These are phyloP conservation scores for Camelus dromedarius DNA, from an alignment of 2,113 vertebrate species.

Conservation along the genomic window DNA sequence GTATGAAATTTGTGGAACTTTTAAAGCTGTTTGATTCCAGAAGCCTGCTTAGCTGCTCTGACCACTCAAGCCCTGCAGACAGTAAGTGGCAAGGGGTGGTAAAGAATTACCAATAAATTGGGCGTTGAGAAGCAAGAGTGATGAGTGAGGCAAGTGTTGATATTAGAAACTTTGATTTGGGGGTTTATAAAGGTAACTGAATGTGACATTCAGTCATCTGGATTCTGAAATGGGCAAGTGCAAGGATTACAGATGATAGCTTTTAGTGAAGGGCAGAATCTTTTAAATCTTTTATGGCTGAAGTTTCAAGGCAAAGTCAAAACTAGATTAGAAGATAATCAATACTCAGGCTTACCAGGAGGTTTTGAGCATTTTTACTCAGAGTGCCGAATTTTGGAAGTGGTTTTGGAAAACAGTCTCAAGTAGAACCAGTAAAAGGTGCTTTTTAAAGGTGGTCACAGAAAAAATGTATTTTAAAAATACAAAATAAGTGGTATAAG, in stretches of 20 bases:
- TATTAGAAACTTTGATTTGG: constrained; percentile 82
- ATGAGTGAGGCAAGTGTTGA: constrained; percentile 72
- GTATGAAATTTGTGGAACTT: constrained; percentile 75
- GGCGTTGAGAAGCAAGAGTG: constrained; percentile 72
- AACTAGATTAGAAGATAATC: constrained; percentile 82
- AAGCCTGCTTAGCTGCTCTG: constrained; percentile 55
- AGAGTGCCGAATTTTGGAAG: constrained; percentile 47
- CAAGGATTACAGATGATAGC: constrained; percentile 80
- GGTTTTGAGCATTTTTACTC: constrained; percentile 62
- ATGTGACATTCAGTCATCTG: constrained; percentile 76
- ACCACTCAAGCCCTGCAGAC: constrained; percentile 50
- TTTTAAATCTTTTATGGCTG: constrained; percentile 82
- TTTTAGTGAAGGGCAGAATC: constrained; percentile 79
- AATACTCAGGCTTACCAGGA: constrained; percentile 73
- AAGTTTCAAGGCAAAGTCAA: constrained; percentile 81
- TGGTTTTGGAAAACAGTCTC: constrained; percentile 56
- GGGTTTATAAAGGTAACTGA: constrained; percentile 79
- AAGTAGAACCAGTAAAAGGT: background rate
- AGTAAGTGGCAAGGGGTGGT: constrained; percentile 66
- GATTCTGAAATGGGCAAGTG: constrained; percentile 74
- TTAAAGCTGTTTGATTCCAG: constrained; percentile 70
- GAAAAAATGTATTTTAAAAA: constrained; percentile 28
- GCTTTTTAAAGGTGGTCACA: background rate
- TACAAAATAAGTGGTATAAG: background rate
- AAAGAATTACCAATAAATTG: constrained; percentile 75